Conservation (phyloP, 1,140 invertebrate genomes). For the Atta texana region DNA sequence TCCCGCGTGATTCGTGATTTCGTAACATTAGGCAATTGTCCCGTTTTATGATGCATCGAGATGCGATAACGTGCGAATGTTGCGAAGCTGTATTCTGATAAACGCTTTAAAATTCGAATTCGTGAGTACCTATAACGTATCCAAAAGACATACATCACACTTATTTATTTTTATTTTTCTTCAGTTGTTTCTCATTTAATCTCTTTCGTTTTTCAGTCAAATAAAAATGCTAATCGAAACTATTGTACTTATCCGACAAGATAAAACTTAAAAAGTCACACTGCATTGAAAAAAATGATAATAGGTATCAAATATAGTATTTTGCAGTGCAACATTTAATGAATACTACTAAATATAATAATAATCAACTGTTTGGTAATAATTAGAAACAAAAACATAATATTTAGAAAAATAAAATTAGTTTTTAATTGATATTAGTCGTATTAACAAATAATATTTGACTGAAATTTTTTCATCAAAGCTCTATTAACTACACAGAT, state of each 20-base stretch:
- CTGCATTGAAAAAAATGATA: too few species aligned
- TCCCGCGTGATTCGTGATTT: constrained; percentile 29
- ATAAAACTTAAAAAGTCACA: too few species aligned
- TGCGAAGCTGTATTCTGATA: background rate
- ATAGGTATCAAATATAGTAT: too few species aligned
- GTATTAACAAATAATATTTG: too few species aligned
- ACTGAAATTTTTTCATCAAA: too few species aligned
- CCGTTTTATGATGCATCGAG: constrained; percentile 15
- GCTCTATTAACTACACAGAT: too few species aligned
- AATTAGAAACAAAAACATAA: too few species aligned
- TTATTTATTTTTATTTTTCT: background rate
- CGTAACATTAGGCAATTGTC: constrained; percentile 30
- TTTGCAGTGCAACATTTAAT: too few species aligned
- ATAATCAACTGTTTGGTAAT: too few species aligned
- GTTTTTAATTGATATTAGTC: too few species aligned
- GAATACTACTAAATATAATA: too few species aligned
- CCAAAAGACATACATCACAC: background rate
- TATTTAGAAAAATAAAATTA: too few species aligned
- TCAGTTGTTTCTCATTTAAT: background rate
- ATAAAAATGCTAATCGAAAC: background rate
- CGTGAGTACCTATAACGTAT: background rate
- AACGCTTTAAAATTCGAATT: constrained; percentile 12
- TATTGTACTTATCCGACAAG: background rate
- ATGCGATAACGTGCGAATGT: background rate
- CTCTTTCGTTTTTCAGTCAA: background rate